These are phyloP conservation scores for Stylophora pistillata DNA, from an alignment of 64 coral and sea anemone species.

Conservation along the genomic window DNA sequence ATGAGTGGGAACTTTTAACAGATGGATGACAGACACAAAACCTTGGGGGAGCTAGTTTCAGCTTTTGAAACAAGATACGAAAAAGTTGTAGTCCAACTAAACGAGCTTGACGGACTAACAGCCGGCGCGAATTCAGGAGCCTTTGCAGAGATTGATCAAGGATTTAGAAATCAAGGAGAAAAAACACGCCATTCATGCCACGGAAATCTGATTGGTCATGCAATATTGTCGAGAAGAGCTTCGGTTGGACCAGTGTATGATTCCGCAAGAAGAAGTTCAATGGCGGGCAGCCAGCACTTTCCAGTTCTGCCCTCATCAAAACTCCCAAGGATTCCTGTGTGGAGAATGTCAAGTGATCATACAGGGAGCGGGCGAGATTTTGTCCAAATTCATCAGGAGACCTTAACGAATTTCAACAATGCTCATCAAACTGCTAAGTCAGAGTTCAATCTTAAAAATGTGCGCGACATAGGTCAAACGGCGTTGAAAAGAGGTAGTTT, in stretches of 20 bases:
- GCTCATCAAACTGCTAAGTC: background rate
- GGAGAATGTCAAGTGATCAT: background rate
- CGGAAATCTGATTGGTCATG: background rate
- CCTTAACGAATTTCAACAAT: background rate
- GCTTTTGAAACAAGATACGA: constrained; percentile 9
- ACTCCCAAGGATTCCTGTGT: background rate
- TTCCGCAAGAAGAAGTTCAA: background rate
- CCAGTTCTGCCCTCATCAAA: background rate
- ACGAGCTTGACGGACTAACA: background rate
- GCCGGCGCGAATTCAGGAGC: background rate
- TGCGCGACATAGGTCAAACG: background rate
- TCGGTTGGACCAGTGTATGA: background rate
- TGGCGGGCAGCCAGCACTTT: background rate
- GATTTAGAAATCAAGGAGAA: background rate
- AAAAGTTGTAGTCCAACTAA: background rate
- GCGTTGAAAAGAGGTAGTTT: background rate
- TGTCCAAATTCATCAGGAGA: background rate
- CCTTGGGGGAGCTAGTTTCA: background rate
- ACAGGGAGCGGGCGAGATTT: background rate
- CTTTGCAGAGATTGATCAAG: background rate
- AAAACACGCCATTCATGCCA: background rate
- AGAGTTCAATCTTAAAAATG: background rate
- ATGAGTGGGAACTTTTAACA: background rate
- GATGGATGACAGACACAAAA: background rate
- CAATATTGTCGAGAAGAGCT: background rate